These are phyloP conservation scores for Epinotia brunnichana DNA, from an alignment of 2,888 invertebrate genomes.

Conservation along the genomic window DNA sequence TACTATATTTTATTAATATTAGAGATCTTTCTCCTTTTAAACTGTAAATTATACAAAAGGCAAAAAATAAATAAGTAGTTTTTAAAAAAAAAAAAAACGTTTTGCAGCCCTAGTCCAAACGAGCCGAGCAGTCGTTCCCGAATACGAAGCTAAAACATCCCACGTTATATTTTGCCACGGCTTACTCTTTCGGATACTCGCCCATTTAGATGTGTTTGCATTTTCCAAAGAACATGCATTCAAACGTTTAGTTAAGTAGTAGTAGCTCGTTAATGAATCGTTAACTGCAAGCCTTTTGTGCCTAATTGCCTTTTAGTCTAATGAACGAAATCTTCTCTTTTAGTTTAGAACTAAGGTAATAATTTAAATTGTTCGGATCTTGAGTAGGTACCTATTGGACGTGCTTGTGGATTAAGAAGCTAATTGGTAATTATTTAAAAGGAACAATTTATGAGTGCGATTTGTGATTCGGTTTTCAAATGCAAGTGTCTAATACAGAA, in stretches of 20 bases:
- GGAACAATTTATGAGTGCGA: too few relatives aligned
- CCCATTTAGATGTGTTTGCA: slow-evolving; percentile 9
- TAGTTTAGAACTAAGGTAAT: not conserved
- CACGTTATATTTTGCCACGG: slow-evolving; percentile 6
- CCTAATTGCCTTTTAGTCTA: not conserved
- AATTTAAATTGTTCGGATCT: too few relatives aligned
- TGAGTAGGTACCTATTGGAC: too few relatives aligned
- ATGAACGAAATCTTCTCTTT: not conserved
- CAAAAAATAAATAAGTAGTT: too few relatives aligned
- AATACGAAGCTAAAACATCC: slow-evolving; percentile 16
- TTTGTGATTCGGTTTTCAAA: too few relatives aligned
- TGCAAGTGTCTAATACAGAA: too few relatives aligned
- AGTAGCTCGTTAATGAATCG: not conserved
- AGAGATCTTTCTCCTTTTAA: not conserved
- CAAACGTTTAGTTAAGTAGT: not conserved
- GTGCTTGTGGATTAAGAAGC: too few relatives aligned
- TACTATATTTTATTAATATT: too few relatives aligned
- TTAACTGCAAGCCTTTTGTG: slow-evolving; percentile 36
- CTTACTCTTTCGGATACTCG: slow-evolving; percentile 12
- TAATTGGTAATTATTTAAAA: too few relatives aligned
- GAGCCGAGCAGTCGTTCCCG: slow-evolving; percentile 11
- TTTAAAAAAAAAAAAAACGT: not conserved
- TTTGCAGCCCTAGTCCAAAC: slow-evolving; percentile 6
- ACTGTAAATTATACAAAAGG: not conserved
- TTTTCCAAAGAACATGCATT: not conserved